Evolutionary conservation across 2,113 vertebrate species (phyloP).

Genomic region (Brachypodius melanocephalos): DNA sequence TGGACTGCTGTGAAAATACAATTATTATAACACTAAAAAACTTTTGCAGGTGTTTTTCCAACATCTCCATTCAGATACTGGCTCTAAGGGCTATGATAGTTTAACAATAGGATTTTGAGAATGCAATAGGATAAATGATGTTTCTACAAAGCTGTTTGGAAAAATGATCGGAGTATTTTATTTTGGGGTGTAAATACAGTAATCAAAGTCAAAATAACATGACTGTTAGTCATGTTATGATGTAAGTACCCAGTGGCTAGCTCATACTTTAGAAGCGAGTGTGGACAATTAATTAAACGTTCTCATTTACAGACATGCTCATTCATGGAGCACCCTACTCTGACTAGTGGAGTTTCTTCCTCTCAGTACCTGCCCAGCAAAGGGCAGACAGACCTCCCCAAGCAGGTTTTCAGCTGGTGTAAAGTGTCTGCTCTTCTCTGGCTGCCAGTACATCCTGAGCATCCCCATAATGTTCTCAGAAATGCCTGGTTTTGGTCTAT

Average conservation of each 20-base stretch:
- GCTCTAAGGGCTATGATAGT: background rate
- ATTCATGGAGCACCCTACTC: background rate
- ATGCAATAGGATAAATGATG: background rate
- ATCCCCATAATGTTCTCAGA: background rate
- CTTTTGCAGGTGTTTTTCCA: background rate
- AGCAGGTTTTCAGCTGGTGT: background rate
- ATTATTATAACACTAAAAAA: background rate
- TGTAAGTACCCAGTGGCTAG: background rate
- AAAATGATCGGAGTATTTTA: background rate
- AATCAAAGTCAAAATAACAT: background rate
- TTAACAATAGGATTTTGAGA: background rate
- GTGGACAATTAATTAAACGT: background rate
- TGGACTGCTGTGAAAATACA: background rate
- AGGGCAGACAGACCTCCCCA: background rate
- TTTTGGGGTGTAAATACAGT: background rate
- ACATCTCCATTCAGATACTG: background rate
- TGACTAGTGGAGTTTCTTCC: background rate
- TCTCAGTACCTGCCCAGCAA: background rate
- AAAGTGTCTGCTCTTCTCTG: background rate
- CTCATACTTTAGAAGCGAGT: background rate
- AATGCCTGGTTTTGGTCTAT: fast-evolving
- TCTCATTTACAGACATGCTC: background rate
- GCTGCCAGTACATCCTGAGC: background rate
- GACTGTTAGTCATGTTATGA: too few species aligned
- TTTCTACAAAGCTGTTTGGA: background rate